These are phyloP conservation scores for Mystacornis crossleyi DNA, from an alignment of 2,113 vertebrate species.

Conservation along the genomic window DNA sequence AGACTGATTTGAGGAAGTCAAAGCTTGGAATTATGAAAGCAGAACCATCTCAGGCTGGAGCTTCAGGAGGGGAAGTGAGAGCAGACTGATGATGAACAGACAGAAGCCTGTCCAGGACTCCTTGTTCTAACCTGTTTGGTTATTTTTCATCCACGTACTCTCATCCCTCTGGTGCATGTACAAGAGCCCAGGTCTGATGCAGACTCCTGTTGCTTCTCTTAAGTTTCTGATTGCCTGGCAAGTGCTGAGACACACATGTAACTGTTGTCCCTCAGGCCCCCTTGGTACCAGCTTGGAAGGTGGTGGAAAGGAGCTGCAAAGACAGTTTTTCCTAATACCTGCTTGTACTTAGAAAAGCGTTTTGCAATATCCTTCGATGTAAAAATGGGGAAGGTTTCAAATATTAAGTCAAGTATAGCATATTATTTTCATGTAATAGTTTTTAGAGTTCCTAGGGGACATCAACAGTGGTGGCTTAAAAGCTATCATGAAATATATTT, in stretches of 20 bases:
- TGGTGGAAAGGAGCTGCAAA: neutral
- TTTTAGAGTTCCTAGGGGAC: neutral
- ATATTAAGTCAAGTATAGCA: neutral
- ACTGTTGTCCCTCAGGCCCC: neutral
- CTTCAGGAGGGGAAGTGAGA: constrained; percentile 30
- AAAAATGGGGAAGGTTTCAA: neutral
- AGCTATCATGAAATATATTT: neutral
- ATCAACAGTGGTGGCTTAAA: neutral
- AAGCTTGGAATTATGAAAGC: neutral
- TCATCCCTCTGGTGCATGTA: neutral
- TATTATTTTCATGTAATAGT: neutral
- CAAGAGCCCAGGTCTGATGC: neutral
- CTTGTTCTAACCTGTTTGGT: neutral
- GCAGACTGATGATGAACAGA: neutral
- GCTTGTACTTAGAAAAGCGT: neutral
- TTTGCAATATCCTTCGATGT: neutral
- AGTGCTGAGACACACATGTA: accelerated
- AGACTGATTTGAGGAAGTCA: neutral
- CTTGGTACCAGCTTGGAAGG: neutral
- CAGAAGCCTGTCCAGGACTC: neutral
- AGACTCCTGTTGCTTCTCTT: neutral
- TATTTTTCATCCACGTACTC: neutral
- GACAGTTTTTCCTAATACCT: neutral
- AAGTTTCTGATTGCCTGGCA: neutral
- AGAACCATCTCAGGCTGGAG: neutral